Evolutionary conservation across 2,113 vertebrate genomes (phyloP), one percentile per base, ranked within the genome.

Genomic region (Macrotis lagotis): DNA sequence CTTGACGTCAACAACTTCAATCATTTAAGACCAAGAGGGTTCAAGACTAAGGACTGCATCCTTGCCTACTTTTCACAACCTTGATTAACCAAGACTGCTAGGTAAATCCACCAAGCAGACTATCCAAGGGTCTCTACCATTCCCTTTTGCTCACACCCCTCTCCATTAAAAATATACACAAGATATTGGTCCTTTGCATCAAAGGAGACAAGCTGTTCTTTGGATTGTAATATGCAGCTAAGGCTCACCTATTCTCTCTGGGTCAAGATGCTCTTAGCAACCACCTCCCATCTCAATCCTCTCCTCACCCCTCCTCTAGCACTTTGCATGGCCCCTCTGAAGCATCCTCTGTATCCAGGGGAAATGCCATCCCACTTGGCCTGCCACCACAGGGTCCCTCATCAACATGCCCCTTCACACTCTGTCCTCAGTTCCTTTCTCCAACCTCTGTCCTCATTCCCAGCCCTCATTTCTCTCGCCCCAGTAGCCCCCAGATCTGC

Each of bases 321-420:
- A 12, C 88, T 25, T 89, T 49, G 4, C 25, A 26, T 49, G 26
- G 28, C 10, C 25, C 89, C 48, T 90, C 25, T 90, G 88, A 47
- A 93, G 91, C 91, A 50, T 50, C 95, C 51, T 51, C 50, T 37
- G 92, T 59, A 25, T 50, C 88, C 8, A 51, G 22, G 92, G 92
- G 59, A 90, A 89, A 44, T 24, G 66, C 19, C 7, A 44, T 83
- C 16, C 16, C 9, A 19, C 66, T n/a, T 44, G 19, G 66, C n/a
- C 6, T 83, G 66, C n/a, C 66, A 83, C 89, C 51, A 88, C 66
- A 24, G 14, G 48, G 51, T 83, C 90, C 74, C 93, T 96, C 92
- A 95, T 97, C 93, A 96, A 92, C 48, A 96, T 93, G 93, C 91
- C 3, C 53, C 28, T 92, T 91, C 93, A 89, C 22, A 52, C 25